Evolutionary conservation across 2,888 invertebrate species (phyloP), one percentile per base, ranked within the genome.

Genomic region (Caenorhabditis auriculariae): DNA sequence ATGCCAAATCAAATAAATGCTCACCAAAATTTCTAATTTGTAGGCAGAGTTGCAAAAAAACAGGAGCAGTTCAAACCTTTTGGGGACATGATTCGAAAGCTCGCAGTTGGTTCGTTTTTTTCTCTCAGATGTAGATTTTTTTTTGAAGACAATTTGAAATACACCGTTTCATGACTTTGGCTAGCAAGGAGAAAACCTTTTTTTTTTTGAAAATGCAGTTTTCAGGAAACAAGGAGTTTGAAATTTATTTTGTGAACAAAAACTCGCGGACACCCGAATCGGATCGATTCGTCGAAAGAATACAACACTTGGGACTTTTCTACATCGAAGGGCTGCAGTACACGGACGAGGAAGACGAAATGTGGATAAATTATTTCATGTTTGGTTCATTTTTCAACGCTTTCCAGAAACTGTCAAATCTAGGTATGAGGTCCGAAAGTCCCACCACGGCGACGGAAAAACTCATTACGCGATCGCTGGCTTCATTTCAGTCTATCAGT

Each of bases 301-400:
- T 95, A 71, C 93, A 94, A 84, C 91, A 91, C 0, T 91, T 93
- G 80, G 86, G 95, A 12, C 84, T 94, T 56, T 78, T 70, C 60
- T 66, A 89, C 83, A 91, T 98, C 70, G 96, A 98, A 86, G 94
- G 91, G 15, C 94, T 93, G 0, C 91, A 90, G 32, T 93, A 89
- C 80, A 91, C 98, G 71, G 94, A 95, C 83, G 86, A 89, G 3
- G 90, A 91, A 82, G 96, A 98, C 85, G 88, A 89, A 15, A 88
- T 89, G 73, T 98, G 96, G 95, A 87, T 88, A 54, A 69, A 77
- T 49, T 80, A 76, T 43, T 64, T 81, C 47, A 51, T 81, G 75
- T 80, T 32, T 58, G 72, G 52, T 19, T 32, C 54, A 41, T 0
- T 19, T 12, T 43, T 21, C 17, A 6, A 17, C 24, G 19, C 48